These are phyloP conservation scores for Anomalospiza imberbis DNA, from an alignment of 2,797 vertebrate genomes.

Conservation along the genomic window DNA sequence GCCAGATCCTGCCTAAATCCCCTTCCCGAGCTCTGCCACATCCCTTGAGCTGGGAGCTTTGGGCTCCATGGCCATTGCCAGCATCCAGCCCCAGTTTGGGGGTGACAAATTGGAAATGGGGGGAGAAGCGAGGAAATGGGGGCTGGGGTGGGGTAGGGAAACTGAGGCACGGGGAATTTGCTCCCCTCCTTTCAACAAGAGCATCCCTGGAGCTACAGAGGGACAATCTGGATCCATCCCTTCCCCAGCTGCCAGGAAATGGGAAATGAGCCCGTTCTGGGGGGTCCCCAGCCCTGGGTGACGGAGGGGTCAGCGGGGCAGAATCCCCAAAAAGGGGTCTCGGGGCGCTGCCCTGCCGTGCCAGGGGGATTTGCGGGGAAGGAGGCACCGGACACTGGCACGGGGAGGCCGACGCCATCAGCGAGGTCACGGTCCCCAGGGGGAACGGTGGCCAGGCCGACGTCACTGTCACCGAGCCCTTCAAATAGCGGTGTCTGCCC, in stretches of 20 bases:
- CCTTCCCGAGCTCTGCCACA: fast-evolving
- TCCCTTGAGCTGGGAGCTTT: neutral
- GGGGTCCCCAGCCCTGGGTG: neutral
- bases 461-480: neutral
- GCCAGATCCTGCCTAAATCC: neutral
- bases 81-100: neutral
- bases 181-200: neutral
- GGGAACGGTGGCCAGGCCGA: neutral
- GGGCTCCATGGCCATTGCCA: fast-evolving
- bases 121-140: fast-evolving
- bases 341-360: fast-evolving
- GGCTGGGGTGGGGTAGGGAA: neutral
- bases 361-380: neutral
- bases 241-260: neutral
- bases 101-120: neutral
- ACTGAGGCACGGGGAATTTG: neutral
- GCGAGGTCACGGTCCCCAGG: neutral
- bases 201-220: neutral
- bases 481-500: neutral
- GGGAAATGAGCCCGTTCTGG: neutral
- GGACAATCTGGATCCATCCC: neutral
- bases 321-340: too few relatives aligned
- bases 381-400: neutral
- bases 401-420: neutral
- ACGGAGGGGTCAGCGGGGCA: neutral